A percentile compares a stretch with the other conserved stretches of the same genome.
phyloP scores from a whole-genome alignment of 1,140 invertebrate genomes.

The Hyles vespertilio region DNA sequence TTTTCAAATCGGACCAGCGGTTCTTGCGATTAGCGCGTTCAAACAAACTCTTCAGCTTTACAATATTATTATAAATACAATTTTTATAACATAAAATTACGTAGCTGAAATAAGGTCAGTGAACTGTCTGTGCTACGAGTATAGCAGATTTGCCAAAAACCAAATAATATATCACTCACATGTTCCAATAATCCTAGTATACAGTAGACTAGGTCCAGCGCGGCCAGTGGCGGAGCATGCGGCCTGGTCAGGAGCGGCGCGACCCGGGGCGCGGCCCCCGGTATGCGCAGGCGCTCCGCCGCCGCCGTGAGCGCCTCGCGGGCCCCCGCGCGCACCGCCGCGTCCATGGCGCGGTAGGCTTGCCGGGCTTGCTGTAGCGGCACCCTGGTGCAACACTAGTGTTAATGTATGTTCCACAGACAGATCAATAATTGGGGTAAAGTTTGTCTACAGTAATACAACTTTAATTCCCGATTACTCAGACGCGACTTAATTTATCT shows the following conservation, averaged over 20 bases:
- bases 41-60: too few relatives aligned
- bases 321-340: conserved; percentile 86
- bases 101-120: too few relatives aligned
- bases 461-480: too few relatives aligned
- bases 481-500: too few relatives aligned
- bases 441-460: neutral
- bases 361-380: conserved; percentile 92
- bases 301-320: conserved; percentile 85
- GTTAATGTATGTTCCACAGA: neutral
- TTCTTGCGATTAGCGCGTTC: too few relatives aligned
- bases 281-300: conserved; percentile 87
- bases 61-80: too few relatives aligned
- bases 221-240: conserved; percentile 87
- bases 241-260: conserved; percentile 90
- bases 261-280: conserved; percentile 81
- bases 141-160: too few relatives aligned
- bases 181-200: conserved; percentile 89
- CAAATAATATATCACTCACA: conserved; percentile 31
- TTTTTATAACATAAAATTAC: too few relatives aligned
- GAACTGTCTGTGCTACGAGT: too few relatives aligned
- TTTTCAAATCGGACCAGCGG: too few relatives aligned
- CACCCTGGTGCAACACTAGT: conserved; percentile 75
- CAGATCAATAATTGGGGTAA: neutral
- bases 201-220: conserved; percentile 89
- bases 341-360: conserved; percentile 91